These are phyloP conservation scores for Pagetopsis macropterus DNA, from an alignment of 2,797 vertebrate genomes.

Conservation along the genomic window DNA sequence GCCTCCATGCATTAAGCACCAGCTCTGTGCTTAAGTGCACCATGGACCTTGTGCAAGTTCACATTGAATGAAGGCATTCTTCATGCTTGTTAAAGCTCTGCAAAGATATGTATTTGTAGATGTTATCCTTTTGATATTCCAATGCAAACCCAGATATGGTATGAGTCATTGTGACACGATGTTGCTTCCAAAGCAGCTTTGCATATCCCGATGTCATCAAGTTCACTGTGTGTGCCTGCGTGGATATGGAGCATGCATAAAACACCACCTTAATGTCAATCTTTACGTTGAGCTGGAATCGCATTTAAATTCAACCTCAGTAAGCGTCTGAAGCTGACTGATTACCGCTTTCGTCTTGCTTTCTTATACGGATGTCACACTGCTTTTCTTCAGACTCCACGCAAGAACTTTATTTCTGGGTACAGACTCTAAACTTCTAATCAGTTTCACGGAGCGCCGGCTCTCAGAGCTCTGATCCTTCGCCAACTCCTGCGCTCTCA, in stretches of 20 bases:
- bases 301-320: slow-evolving; percentile 17
- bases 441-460: slow-evolving; percentile 8
- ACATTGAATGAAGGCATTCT: background rate
- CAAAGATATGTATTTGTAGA: slow-evolving; percentile 16
- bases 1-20: slow-evolving; percentile 39
- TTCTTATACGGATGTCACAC: background rate
- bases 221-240: background rate
- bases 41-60: background rate
- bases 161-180: slow-evolving; percentile 1
- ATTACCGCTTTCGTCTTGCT: background rate
- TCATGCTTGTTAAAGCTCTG: slow-evolving; percentile 11
- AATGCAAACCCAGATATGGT: slow-evolving; percentile 1
- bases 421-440: slow-evolving; percentile 42
- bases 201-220: background rate
- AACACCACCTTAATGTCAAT: background rate
- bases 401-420: slow-evolving; percentile 12
- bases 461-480: slow-evolving; percentile 32
- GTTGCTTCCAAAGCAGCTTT: slow-evolving; percentile 15
- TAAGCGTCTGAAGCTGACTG: background rate
- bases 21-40: slow-evolving; percentile 31
- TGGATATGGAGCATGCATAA: slow-evolving; percentile 6
- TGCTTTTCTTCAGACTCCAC: slow-evolving; percentile 1
- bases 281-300: slow-evolving; percentile 8
- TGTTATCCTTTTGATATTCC: background rate
- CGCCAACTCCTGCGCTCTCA: slow-evolving; percentile 20